Percentiles rank a stretch among this genome's conserved stretches.
Evolutionary conservation across 2,888 invertebrate species (phyloP).

Genomic region (Chymomyza procnemis): DNA sequence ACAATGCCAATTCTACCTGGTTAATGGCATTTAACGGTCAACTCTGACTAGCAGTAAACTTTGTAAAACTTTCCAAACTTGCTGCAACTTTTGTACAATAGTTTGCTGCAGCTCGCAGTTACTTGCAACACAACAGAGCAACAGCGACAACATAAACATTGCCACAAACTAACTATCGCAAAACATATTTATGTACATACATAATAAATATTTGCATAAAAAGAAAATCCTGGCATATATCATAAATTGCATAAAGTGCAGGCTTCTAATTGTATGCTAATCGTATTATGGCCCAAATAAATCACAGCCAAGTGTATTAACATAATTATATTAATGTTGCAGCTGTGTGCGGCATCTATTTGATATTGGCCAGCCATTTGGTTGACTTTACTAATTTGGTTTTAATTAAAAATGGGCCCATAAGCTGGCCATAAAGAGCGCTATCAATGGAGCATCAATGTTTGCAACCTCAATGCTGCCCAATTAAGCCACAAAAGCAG

Average conservation of each 20-base stretch:
- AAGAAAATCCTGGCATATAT: slow-evolving; percentile 26
- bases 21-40: slow-evolving; percentile 70
- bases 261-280: slow-evolving; percentile 66
- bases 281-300: slow-evolving; percentile 54
- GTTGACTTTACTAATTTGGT: slow-evolving; percentile 11
- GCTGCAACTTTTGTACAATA: neutral
- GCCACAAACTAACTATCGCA: too few species aligned
- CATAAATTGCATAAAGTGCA: slow-evolving; percentile 48
- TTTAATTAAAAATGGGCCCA: slow-evolving; percentile 57
- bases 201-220: slow-evolving; percentile 13
- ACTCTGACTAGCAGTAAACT: slow-evolving; percentile 63
- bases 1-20: slow-evolving; percentile 62
- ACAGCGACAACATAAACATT: neutral
- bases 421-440: slow-evolving; percentile 16
- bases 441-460: slow-evolving; percentile 44
- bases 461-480: slow-evolving; percentile 21
- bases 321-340: slow-evolving; percentile 40
- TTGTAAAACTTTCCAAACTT: slow-evolving; percentile 53
- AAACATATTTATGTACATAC: neutral
- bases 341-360: slow-evolving; percentile 51
- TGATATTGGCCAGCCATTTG: neutral
- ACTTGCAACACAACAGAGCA: neutral
- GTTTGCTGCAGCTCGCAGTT: neutral
- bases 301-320: slow-evolving; percentile 58
- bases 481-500: slow-evolving; percentile 30